Evolutionary conservation across 2,888 invertebrate species (phyloP), one percentile per base, ranked within the genome.

Genomic region (Philhelius pedissequus): DNA sequence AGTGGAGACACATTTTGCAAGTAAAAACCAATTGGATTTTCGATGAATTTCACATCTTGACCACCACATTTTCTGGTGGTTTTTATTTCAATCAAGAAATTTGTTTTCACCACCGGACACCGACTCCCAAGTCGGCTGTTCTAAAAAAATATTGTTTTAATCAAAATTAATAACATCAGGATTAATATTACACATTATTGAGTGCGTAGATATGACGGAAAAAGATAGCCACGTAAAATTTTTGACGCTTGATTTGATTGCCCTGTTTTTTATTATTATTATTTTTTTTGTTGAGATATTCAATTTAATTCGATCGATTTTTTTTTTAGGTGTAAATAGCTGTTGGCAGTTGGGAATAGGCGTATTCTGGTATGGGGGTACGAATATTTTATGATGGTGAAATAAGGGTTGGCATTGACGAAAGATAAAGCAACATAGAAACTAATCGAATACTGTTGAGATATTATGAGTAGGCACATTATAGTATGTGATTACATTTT

Each of bases 371-470:
- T n/a, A n/a, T n/a, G n/a, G n/a, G n/a, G n/a, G n/a, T n/a, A n/a
- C n/a, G n/a, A n/a, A 38, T 32, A 38, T 22, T 38, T 50, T 58
- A 20, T 58, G 56, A 20, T 58, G 56, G 22, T n/a, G 20, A 60
- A 60, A 27, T 40, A 60, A 60, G 60, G 60, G 40, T 60, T 43
- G 40, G 40, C 22, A 60, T 25, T 58, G 30, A 52, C 32, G 40
- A 22, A 40, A 48, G 64, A 64, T 66, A 71, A 64, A 2, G 15
- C 54, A 48, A 35, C 32, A 32, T 35, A 20, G 35, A 20, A 64
- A 50, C 66, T 64, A 66, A 78, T 77, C 71, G 64, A 38, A 56
- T 38, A 45, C 35, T 68, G 79, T 30, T 79, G 20, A 50, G 66
- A 73, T 66, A 73, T 27, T 68, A 40, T 43, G 13, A 56, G 4